These are phyloP conservation scores for Aleiodes sp. DNA, from an alignment of 1,140 invertebrate genomes.

Conservation along the genomic window DNA sequence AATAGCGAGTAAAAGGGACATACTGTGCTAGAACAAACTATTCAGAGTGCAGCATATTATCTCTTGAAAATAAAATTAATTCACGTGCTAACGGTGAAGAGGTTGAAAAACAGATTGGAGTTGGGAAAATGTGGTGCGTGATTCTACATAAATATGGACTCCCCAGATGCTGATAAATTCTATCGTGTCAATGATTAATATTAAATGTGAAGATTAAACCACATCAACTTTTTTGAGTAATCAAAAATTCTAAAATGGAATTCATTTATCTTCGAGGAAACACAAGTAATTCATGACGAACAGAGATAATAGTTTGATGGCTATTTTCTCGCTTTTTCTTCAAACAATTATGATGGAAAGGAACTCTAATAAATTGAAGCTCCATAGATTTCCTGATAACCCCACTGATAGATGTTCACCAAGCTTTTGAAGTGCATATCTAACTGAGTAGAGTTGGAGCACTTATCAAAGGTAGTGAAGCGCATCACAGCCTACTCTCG, in stretches of 20 bases:
- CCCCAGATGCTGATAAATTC: background rate
- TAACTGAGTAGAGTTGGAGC: background rate
- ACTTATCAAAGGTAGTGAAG: conserved; percentile 2
- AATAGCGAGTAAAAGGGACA: background rate
- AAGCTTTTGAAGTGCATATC: background rate
- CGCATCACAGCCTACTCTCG: background rate
- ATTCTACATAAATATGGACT: background rate
- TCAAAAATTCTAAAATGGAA: too few relatives aligned
- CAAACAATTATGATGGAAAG: too few relatives aligned
- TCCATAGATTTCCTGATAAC: background rate
- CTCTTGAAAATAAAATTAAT: conserved; percentile 10
- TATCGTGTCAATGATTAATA: background rate
- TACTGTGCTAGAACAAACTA: background rate
- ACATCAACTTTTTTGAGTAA: too few relatives aligned
- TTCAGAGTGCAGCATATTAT: background rate
- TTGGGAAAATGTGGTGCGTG: background rate
- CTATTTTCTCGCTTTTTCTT: too few relatives aligned
- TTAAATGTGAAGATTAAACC: background rate
- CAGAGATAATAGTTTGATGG: too few relatives aligned
- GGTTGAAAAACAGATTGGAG: background rate
- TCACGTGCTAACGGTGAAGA: background rate
- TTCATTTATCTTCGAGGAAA: too few relatives aligned
- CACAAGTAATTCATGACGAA: too few relatives aligned
- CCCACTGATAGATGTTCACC: background rate
- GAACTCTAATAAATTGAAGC: too few relatives aligned